phyloP scores from a whole-genome alignment of 2,797 vertebrate genomes.

The Amphiprion clarkii region DNA sequence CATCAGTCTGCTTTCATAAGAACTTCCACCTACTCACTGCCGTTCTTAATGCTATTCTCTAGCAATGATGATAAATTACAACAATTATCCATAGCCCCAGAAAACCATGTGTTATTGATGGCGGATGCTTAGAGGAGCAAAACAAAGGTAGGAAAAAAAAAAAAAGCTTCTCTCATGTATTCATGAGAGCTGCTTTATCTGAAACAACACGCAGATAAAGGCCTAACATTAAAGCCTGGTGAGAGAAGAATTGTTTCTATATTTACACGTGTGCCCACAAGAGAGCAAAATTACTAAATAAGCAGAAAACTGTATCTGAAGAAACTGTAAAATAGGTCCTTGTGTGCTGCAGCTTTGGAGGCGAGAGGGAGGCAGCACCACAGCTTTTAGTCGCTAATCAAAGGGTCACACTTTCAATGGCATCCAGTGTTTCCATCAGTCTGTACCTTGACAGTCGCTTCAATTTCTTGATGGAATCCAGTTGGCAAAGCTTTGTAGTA shows the following conservation, averaged over 20 bases:
- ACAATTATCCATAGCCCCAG: conserved; percentile 88
- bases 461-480: conserved; percentile 11
- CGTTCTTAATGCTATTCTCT: conserved; percentile 81
- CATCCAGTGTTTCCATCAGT: conserved; percentile 5
- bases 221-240: conserved; percentile 38
- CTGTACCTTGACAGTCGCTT: background rate
- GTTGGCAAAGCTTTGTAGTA: background rate
- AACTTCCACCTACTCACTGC: conserved; percentile 44
- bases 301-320: background rate
- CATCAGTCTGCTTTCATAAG: conserved; percentile 25
- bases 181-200: conserved; percentile 56
- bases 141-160: conserved; percentile 37
- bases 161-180: conserved; percentile 26
- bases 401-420: conserved; percentile 12
- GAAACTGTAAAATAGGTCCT: conserved; percentile 19
- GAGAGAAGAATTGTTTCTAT: conserved; percentile 42
- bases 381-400: conserved; percentile 19
- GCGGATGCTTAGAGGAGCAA: conserved; percentile 77
- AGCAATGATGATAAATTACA: conserved; percentile 91
- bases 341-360: conserved; percentile 36
- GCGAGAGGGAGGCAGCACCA: background rate
- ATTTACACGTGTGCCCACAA: background rate
- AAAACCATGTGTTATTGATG: conserved; percentile 89
- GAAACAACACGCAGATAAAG: conserved; percentile 58
- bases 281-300: conserved; percentile 33